Percentiles rank a stretch among this genome's conserved stretches.
Conservation (phyloP, 1,140 invertebrate species). For the Lethrus apterus region DNA sequence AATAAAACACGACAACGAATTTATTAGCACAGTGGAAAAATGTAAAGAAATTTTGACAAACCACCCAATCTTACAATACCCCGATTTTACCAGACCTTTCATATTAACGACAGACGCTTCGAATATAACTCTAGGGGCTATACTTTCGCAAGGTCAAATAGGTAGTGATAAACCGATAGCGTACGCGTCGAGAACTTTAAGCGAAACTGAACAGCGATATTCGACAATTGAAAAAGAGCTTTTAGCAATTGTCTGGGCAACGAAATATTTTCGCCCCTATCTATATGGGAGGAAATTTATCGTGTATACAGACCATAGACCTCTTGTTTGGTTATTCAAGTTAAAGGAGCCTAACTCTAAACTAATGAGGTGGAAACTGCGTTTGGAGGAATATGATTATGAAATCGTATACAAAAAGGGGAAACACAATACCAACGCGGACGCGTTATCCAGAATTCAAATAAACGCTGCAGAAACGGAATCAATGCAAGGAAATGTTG, state of each 20-base stretch:
- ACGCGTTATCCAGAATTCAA: constrained; percentile 32
- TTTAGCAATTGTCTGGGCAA: constrained; percentile 13
- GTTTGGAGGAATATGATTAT: constrained; percentile 38
- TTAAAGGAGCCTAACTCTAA: constrained; percentile 17
- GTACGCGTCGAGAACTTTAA: no score
- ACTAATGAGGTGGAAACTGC: constrained; percentile 6
- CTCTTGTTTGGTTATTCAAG: constrained; percentile 12
- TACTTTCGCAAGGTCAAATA: neutral
- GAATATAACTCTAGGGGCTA: constrained; percentile 4
- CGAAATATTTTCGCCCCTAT: constrained; percentile 9
- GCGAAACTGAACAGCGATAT: constrained; percentile 4
- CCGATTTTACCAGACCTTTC: no score
- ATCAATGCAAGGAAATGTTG: no score
- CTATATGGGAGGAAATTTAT: constrained; percentile 12
- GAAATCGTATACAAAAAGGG: constrained; percentile 40
- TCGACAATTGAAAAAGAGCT: constrained; percentile 11
- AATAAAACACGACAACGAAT: constrained; percentile 5
- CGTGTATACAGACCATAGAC: constrained; percentile 15
- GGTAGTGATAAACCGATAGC: no score
- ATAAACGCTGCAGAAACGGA: no score
- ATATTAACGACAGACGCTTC: no score
- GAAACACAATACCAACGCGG: constrained; percentile 36
- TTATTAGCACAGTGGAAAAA: neutral
- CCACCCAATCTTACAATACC: neutral
- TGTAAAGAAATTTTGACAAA: constrained; percentile 2